Base-by-base conservation (phyloP, 2,113 vertebrate genomes). In the Raja brachyura region DNA sequence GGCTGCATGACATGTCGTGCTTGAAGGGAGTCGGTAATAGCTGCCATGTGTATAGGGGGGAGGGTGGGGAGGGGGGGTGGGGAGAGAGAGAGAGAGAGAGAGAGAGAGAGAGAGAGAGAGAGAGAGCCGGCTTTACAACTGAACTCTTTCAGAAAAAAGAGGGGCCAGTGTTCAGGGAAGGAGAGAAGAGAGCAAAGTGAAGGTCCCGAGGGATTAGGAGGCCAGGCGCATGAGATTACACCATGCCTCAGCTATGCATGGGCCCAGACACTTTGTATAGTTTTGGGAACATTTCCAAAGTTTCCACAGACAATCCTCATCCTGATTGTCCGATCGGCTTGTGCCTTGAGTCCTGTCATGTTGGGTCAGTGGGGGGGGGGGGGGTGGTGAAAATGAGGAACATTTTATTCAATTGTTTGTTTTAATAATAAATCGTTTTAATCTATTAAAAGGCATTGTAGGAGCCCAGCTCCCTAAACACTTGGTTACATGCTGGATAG, bases 201-300 rank as follows among this genome's bases (percentile, higher is more conserved):
- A 93, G 94, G 94, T 95, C 95, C 95, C 95, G 5, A 20, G 96
- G 95, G 95, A 95, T 95, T 93, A 94, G 94, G 94, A 96, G 96
- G 95, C 95, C 95, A 96, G 95, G 96, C 95, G 96, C 94, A 93
- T 86, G 95, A 95, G 95, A 95, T 97, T 96, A 96, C 96, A 94
- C 88, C 96, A 97, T 96, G 94, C 94, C 95, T 94, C 3, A 93
- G 96, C 96, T 97, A 97, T 96, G 95, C 93, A 93, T 86, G 94
- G 90, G 94, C 96, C 73, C 63, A 93, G 95, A 96, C 95, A 95
- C 94, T 95, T 96, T 95, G 96, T 95, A 95, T 95, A 93, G 94
- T 94, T 94, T 93, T 95, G 96, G 97, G 96, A 94, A n/a, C n/a
- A 94, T 25, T 95, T 96, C 96, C 96, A 97, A 90, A 93, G 95